Percentiles rank a stretch among this genome's conserved stretches.
phyloP scores from a whole-genome alignment of 2,888 invertebrate genomes.

The Branchellion lobata region DNA sequence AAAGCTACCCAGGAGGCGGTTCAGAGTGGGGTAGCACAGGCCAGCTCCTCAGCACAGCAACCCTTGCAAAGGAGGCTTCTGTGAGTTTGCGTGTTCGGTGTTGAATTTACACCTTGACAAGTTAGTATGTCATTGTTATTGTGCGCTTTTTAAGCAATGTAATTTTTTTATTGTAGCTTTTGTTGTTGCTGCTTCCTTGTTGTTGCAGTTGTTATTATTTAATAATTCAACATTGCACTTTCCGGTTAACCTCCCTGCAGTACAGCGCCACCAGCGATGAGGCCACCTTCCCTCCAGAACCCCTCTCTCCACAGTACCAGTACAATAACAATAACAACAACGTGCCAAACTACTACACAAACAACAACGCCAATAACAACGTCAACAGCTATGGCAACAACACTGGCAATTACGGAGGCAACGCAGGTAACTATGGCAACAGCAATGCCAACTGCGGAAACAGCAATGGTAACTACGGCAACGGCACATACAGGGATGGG shows the following conservation, averaged over 20 bases:
- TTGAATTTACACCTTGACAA: too few species aligned
- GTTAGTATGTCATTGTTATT: too few species aligned
- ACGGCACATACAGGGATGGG: background rate
- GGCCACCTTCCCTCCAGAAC: conserved; percentile 40
- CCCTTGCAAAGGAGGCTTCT: background rate
- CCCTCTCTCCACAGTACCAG: background rate
- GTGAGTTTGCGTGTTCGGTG: too few species aligned
- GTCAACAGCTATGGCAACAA: too few species aligned
- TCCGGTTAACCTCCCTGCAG: too few species aligned
- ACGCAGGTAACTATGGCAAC: background rate
- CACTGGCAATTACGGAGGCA: too few species aligned
- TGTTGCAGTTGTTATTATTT: too few species aligned
- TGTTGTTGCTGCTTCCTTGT: too few species aligned
- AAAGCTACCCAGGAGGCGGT: conserved; percentile 1
- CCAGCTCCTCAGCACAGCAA: background rate
- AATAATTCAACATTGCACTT: too few species aligned
- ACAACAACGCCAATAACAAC: conserved; percentile 14
- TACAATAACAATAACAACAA: conserved; percentile 2
- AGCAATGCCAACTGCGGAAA: background rate
- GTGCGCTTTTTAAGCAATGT: too few species aligned
- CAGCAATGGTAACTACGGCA: background rate
- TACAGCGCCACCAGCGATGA: conserved; percentile 39
- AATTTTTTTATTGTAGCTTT: too few species aligned
- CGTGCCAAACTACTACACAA: background rate
- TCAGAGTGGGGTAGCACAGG: conserved; percentile 12